These are phyloP conservation scores for Macrosiphum euphorbiae DNA, from an alignment of 2,888 invertebrate genomes.

Conservation along the genomic window DNA sequence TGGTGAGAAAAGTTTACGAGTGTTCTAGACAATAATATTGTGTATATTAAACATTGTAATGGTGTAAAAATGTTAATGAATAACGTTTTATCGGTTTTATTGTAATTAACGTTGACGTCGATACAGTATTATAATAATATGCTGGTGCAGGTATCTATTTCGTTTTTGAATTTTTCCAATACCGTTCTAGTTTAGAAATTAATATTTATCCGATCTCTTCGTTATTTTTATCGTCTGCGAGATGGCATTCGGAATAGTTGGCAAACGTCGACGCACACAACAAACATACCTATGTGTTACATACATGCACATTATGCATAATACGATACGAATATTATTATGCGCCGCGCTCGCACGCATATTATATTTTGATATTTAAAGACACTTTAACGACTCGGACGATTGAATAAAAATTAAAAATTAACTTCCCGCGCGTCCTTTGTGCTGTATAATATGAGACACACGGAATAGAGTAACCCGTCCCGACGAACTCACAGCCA, in stretches of 20 bases:
- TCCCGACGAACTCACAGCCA: neutral
- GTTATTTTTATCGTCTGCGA: neutral
- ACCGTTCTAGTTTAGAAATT: neutral
- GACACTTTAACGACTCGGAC: neutral
- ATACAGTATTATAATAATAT: neutral
- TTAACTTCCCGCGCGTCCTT: neutral
- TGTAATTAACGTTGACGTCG: neutral
- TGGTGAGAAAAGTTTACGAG: neutral
- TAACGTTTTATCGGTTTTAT: slow-evolving; percentile 26
- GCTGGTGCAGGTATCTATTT: neutral
- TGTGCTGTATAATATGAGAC: neutral
- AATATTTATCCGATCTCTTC: neutral
- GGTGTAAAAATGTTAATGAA: slow-evolving; percentile 25
- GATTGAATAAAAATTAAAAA: slow-evolving; percentile 9
- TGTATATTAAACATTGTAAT: neutral
- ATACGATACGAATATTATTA: neutral
- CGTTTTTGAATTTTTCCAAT: slow-evolving; percentile 7
- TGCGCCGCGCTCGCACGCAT: neutral
- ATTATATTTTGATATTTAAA: neutral
- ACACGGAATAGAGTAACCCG: neutral
- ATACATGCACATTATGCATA: neutral
- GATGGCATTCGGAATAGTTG: neutral
- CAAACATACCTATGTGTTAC: neutral
- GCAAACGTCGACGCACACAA: neutral
- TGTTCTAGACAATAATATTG: neutral